A percentile compares a stretch with the other conserved stretches of the same genome.
Evolutionary conservation across 2,797 vertebrate genomes (phyloP).

Genomic region (Eulemur albifrons): DNA sequence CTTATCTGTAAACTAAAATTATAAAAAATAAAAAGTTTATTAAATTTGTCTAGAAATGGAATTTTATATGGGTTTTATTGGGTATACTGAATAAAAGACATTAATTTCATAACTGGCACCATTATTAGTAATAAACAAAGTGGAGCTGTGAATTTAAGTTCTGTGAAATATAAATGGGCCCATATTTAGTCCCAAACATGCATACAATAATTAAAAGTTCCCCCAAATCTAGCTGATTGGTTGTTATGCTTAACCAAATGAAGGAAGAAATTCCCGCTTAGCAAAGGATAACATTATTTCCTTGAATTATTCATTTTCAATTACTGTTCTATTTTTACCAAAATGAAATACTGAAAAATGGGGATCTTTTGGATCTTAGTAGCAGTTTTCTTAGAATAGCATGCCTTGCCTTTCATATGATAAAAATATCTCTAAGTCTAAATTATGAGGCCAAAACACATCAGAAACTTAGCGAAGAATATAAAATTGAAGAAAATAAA

Average conservation of each 20-base stretch:
- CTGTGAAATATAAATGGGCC: not conserved
- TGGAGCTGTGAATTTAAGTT: not conserved
- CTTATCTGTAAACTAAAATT: slow-evolving; percentile 10
- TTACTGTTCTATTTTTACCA: slow-evolving; percentile 61
- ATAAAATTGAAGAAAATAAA: not conserved
- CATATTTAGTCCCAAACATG: slow-evolving; percentile 18
- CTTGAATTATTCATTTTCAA: slow-evolving; percentile 64
- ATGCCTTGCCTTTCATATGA: not conserved
- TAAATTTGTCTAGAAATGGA: not conserved
- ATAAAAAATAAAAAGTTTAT: slow-evolving; percentile 19
- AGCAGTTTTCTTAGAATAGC: slow-evolving; percentile 45
- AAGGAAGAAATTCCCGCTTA: not conserved
- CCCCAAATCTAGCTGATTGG: not conserved
- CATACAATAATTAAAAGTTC: slow-evolving; percentile 23
- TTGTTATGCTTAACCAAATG: slow-evolving; percentile 25
- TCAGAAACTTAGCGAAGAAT: slow-evolving; percentile 25
- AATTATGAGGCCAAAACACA: slow-evolving; percentile 2
- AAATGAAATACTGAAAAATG: slow-evolving; percentile 33
- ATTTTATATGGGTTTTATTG: not conserved
- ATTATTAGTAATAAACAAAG: not conserved
- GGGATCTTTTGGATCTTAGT: not conserved
- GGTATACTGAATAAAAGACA: not conserved
- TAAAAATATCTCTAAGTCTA: slow-evolving; percentile 48
- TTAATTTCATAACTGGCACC: not conserved
- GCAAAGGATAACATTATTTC: not conserved